A percentile compares a stretch with the other conserved stretches of the same genome.
Evolutionary conservation across 2,888 invertebrate genomes (phyloP).

Genomic region (Phortica magna): DNA sequence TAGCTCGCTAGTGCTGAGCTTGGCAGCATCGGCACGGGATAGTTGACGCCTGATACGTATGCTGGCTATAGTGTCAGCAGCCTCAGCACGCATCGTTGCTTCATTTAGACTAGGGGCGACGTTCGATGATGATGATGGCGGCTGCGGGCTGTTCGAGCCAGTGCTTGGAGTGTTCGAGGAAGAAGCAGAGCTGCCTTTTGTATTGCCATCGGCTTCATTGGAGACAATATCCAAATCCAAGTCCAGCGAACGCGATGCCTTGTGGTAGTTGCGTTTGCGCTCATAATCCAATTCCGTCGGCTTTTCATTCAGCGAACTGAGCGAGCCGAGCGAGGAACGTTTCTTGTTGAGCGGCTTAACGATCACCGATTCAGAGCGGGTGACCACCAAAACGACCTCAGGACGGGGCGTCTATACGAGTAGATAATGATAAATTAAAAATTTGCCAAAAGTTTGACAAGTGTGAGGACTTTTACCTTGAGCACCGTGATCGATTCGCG

Average conservation of each 20-base stretch:
- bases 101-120: conserved; percentile 55
- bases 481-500: conserved; percentile 91
- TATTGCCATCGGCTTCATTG: conserved; percentile 60
- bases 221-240: conserved; percentile 77
- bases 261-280: conserved; percentile 76
- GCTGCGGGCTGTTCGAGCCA: conserved; percentile 68
- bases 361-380: conserved; percentile 79
- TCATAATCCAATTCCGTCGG: conserved; percentile 74
- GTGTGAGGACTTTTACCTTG: conserved; percentile 82
- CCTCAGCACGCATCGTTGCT: conserved; percentile 49
- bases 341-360: conserved; percentile 76
- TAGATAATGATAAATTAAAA: not conserved
- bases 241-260: conserved; percentile 77
- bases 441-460: not conserved
- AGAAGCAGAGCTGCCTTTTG: conserved; percentile 32
- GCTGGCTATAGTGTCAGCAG: conserved; percentile 68
- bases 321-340: conserved; percentile 76
- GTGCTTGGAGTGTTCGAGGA: conserved; percentile 51
- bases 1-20: conserved; percentile 76
- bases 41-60: conserved; percentile 74
- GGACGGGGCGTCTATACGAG: conserved; percentile 85
- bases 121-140: conserved; percentile 45
- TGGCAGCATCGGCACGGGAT: conserved; percentile 74
- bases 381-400: conserved; percentile 88
- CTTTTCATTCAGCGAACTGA: conserved; percentile 77